Evolutionary conservation across 1,140 invertebrate species (phyloP), one percentile per base, ranked within the genome.

Genomic region (Brachionus angularis): DNA sequence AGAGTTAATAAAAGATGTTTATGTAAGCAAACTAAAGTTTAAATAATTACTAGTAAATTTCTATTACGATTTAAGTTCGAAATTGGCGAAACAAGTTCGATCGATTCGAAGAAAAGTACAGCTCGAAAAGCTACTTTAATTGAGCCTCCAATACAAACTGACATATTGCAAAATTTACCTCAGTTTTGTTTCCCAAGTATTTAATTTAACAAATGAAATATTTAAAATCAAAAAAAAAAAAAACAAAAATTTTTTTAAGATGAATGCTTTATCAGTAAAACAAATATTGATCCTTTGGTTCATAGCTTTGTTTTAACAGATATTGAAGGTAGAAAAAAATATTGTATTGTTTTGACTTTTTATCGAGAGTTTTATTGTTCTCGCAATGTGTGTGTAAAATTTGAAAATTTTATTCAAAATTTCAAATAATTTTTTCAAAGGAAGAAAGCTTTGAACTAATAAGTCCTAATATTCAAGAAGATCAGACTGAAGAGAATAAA

Each of bases 101-200:
- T 3, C 16, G 49, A 12, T 10, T 12, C 34, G 16, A 29, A 3
- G 7, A 67, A 67, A 47, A 16, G 27, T n/a, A 29, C 33, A 23
- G 18, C n/a, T n/a, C 21, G 62, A 21, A 14, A 23, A 21, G 4
- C 14, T 29, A 46, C 39, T 21, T n/a, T 67, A 25, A 67, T 50
- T 5, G 62, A 67, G 47, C 10, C 44, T 16, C 62, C 62, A 1
- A 50, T 67, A 29, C 62, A 67, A 25, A 16, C 42, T 31, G 62
- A 67, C 29, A 31, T 67, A 16, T 42, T 67, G 12, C 44, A 47
- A 18, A 67, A 67, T 50, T 50, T 67, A 18, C 39, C 62, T 47
- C 62, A 47, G 29, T 67, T 67, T 23, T 67, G 62, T 21, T 67
- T 67, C 29, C 62, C 62, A 47, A 50, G 62, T 67, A 42, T 18